Evolutionary conservation across 2,888 invertebrate genomes (phyloP).

Genomic region (Nomada ferruginata): DNA sequence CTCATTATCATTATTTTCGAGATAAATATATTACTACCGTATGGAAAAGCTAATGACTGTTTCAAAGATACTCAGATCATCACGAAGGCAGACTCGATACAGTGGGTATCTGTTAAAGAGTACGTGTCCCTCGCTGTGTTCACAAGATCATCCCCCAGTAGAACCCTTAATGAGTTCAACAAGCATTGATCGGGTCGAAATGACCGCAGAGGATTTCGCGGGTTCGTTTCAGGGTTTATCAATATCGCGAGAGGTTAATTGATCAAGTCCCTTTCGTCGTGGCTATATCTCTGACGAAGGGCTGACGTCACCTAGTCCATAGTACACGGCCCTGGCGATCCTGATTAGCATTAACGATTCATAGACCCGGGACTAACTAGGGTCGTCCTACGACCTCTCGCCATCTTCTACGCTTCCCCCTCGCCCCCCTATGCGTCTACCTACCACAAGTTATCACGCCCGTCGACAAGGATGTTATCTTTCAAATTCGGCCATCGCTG

Average conservation of each 20-base stretch:
- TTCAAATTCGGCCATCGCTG: conserved; percentile 74
- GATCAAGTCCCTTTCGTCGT: conserved; percentile 75
- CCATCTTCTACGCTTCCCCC: conserved; percentile 69
- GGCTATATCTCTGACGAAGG: conserved; percentile 74
- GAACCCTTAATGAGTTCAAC: conserved; percentile 37
- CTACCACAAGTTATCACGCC: conserved; percentile 65
- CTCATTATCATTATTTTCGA: too few species aligned
- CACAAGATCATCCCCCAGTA: neutral
- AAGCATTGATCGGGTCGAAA: conserved; percentile 28
- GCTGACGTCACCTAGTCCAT: conserved; percentile 75
- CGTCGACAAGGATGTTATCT: conserved; percentile 73
- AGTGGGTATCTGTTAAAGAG: neutral
- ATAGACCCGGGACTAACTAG: conserved; percentile 77
- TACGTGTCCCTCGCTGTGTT: neutral
- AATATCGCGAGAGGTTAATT: conserved; percentile 74
- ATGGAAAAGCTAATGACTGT: too few species aligned
- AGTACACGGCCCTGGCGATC: conserved; percentile 73
- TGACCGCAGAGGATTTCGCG: conserved; percentile 46
- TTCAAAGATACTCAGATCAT: too few species aligned
- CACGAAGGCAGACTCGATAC: too few species aligned
- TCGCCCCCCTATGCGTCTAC: conserved; percentile 57
- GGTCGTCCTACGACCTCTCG: conserved; percentile 74
- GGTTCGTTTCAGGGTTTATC: conserved; percentile 66
- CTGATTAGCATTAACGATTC: conserved; percentile 82
- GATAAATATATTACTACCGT: too few species aligned